phyloP scores from a whole-genome alignment of 2,888 invertebrate genomes.

The Chrysomela aeneicollis region DNA sequence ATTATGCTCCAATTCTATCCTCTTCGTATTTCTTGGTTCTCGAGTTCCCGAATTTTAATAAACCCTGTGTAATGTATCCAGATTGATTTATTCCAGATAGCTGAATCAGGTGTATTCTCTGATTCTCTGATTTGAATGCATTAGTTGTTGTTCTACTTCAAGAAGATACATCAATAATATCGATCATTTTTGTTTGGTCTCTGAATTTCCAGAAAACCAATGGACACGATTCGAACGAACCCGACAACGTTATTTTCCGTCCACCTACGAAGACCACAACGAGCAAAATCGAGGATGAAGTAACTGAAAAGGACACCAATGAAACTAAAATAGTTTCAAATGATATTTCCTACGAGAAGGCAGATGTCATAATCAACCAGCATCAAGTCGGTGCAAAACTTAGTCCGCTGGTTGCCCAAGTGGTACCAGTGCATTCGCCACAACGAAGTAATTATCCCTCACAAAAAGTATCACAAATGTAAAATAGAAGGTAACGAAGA shows the following conservation, averaged over 20 bases:
- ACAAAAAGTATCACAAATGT: too few relatives aligned
- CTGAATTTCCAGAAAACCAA: constrained; percentile 27
- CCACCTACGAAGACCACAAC: background rate
- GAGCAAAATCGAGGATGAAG: background rate
- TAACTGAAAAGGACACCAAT: background rate
- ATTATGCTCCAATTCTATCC: too few relatives aligned
- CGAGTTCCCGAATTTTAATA: too few relatives aligned
- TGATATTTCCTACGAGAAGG: background rate
- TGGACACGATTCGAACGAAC: background rate
- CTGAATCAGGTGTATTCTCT: too few relatives aligned
- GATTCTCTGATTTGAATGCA: too few relatives aligned
- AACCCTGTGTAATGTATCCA: too few relatives aligned
- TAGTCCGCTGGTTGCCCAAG: constrained; percentile 18
- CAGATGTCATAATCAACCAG: background rate
- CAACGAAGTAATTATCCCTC: background rate
- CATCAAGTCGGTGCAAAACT: background rate
- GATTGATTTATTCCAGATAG: too few relatives aligned
- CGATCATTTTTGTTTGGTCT: background rate
- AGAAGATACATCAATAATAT: background rate
- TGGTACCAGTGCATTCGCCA: constrained; percentile 26
- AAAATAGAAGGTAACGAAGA: too few relatives aligned
- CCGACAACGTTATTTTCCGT: constrained; percentile 4
- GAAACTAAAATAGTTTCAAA: background rate
- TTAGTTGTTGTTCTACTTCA: too few relatives aligned
- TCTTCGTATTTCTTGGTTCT: too few relatives aligned